Percentiles rank a stretch among this genome's conserved stretches.
phyloP scores from a whole-genome alignment of 2,797 vertebrate species.

The Artibeus lituratus region DNA sequence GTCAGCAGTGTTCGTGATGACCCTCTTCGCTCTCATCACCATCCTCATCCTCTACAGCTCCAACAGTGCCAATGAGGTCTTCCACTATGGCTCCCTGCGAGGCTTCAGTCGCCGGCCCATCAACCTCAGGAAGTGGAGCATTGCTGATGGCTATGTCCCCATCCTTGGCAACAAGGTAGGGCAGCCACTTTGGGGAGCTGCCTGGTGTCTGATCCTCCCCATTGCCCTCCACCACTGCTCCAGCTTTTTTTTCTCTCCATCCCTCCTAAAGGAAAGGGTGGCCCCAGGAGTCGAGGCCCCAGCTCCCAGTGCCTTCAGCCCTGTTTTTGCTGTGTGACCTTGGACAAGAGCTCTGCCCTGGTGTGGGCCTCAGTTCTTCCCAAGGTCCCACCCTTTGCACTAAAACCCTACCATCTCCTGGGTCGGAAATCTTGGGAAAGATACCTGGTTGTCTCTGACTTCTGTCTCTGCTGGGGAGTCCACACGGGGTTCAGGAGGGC shows the following conservation, averaged over 20 bases:
- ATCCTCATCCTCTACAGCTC: constrained; percentile 96
- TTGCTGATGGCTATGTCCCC: constrained; percentile 87
- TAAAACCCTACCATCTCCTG: not conserved
- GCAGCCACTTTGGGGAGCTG: not conserved
- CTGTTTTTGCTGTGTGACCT: not conserved
- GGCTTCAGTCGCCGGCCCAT: constrained; percentile 78
- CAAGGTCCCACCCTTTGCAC: not conserved
- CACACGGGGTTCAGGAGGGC: not conserved
- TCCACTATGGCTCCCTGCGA: constrained; percentile 80
- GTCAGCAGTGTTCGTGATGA: constrained; percentile 88
- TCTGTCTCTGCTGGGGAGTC: not conserved
- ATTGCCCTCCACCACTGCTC: fast-evolving
- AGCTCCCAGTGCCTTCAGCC: not conserved
- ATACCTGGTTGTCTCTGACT: not conserved
- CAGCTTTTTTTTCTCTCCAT: not conserved
- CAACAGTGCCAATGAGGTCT: constrained; percentile 85
- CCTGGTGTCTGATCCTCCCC: not conserved
- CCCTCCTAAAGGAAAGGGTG: not conserved
- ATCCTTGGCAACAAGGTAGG: constrained; percentile 92
- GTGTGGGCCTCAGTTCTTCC: not conserved
- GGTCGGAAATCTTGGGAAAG: not conserved
- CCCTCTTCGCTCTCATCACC: constrained; percentile 91
- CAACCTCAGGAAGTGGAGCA: constrained; percentile 91
- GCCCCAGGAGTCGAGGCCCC: not conserved
- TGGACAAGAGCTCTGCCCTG: not conserved